Evolutionary conservation across 2,888 invertebrate species (phyloP).

Genomic region (Pomacea canaliculata): DNA sequence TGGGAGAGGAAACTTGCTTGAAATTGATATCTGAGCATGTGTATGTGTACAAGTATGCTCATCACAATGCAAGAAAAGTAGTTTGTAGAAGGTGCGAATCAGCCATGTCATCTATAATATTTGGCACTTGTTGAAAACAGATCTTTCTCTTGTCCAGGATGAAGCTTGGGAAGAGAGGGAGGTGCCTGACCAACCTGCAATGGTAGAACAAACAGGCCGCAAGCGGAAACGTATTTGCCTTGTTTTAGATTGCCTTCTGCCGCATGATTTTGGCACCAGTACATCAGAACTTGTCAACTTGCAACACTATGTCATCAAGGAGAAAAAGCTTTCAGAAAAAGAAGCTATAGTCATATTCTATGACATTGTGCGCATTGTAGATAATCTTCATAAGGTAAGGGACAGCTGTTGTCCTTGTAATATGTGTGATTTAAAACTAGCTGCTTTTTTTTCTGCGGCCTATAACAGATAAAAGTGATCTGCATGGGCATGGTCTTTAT

Average conservation of each 20-base stretch:
- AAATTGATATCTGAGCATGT: no score
- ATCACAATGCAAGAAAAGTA: no score
- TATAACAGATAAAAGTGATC: no score
- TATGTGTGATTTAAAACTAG: no score
- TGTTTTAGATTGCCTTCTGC: constrained; percentile 80
- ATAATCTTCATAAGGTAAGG: constrained; percentile 79
- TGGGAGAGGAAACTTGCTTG: no score
- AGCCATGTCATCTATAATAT: background rate
- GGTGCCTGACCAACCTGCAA: constrained; percentile 70
- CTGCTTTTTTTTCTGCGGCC: no score
- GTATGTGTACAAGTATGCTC: no score
- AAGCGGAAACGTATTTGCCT: constrained; percentile 75
- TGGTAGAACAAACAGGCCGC: constrained; percentile 65
- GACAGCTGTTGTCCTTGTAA: background rate
- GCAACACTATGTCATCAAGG: constrained; percentile 79
- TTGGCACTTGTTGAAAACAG: background rate
- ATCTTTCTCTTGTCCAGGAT: constrained; percentile 73
- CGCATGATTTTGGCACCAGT: constrained; percentile 77
- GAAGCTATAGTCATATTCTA: constrained; percentile 82
- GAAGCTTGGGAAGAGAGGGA: constrained; percentile 78
- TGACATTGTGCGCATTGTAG: constrained; percentile 81
- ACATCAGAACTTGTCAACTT: constrained; percentile 69
- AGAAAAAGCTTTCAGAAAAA: constrained; percentile 81
- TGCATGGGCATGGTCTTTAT: no score
- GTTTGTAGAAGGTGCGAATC: no score